Evolutionary conservation across 2,113 vertebrate genomes (phyloP).

Genomic region (Sinocyclocheilus anophthalmus): DNA sequence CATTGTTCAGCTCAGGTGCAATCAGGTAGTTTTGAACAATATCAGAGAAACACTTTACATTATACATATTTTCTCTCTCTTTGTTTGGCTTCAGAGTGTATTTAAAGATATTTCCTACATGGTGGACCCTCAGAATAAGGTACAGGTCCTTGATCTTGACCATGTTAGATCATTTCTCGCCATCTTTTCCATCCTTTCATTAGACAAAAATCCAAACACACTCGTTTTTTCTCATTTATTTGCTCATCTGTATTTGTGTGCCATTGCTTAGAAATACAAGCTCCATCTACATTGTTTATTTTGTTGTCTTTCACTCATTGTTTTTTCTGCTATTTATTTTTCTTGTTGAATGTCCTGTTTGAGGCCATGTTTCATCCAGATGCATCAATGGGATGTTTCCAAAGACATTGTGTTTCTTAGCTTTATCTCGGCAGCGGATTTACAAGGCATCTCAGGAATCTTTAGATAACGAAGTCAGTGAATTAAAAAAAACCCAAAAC

Average conservation of each 20-base stretch:
- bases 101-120: constrained; percentile 81
- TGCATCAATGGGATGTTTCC: neutral
- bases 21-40: neutral
- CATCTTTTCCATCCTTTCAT: neutral
- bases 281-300: neutral
- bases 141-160: constrained; percentile 53
- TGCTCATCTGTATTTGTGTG: constrained; percentile 4
- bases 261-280: neutral
- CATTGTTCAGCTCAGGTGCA: neutral
- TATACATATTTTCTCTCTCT: neutral
- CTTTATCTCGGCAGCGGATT: too few species aligned
- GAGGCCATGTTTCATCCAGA: neutral
- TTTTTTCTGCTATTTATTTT: neutral
- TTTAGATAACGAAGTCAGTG: too few species aligned
- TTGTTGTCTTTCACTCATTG: too few species aligned
- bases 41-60: neutral
- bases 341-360: neutral
- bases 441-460: too few species aligned
- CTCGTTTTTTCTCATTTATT: neutral
- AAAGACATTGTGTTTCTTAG: neutral
- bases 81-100: constrained; percentile 74
- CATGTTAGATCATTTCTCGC: constrained; percentile 26
- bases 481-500: too few species aligned
- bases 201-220: neutral
- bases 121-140: constrained; percentile 80